Evolutionary conservation across 2,797 vertebrate species (phyloP).

Genomic region (Garrulus glandarius): DNA sequence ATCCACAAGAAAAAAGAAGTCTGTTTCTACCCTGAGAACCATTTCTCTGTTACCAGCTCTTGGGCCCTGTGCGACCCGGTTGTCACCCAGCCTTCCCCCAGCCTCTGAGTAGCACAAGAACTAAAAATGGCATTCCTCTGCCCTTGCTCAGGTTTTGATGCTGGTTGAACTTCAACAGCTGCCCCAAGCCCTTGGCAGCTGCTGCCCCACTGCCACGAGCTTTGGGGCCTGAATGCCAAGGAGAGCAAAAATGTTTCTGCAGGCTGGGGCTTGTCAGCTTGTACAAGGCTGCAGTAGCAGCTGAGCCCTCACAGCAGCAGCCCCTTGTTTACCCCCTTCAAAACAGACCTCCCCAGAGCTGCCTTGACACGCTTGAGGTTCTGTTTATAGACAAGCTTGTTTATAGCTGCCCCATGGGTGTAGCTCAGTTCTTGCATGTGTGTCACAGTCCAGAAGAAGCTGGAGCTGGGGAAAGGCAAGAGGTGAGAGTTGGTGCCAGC

Average conservation of each 20-base stretch:
- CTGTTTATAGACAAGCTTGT: too few relatives aligned
- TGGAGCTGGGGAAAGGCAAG: background rate
- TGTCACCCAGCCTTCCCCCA: too few relatives aligned
- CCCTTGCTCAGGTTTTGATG: background rate
- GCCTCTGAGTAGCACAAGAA: too few relatives aligned
- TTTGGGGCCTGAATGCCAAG: background rate
- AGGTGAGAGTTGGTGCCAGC: accelerated
- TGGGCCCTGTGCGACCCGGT: too few relatives aligned
- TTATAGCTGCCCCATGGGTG: accelerated
- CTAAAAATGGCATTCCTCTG: background rate
- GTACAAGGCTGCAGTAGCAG: background rate
- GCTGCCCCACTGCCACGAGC: background rate
- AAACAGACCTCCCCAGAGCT: background rate
- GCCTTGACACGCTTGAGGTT: background rate
- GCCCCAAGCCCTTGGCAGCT: background rate
- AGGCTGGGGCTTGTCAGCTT: background rate
- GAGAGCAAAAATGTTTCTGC: background rate
- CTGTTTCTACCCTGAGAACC: accelerated
- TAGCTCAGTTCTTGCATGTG: accelerated
- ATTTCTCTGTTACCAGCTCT: background rate
- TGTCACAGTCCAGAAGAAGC: background rate
- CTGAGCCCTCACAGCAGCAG: background rate
- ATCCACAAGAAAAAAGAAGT: background rate
- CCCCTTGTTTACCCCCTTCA: accelerated
- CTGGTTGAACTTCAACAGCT: background rate